phyloP scores from a whole-genome alignment of 2,113 vertebrate species.

The Crotalus tigris region DNA sequence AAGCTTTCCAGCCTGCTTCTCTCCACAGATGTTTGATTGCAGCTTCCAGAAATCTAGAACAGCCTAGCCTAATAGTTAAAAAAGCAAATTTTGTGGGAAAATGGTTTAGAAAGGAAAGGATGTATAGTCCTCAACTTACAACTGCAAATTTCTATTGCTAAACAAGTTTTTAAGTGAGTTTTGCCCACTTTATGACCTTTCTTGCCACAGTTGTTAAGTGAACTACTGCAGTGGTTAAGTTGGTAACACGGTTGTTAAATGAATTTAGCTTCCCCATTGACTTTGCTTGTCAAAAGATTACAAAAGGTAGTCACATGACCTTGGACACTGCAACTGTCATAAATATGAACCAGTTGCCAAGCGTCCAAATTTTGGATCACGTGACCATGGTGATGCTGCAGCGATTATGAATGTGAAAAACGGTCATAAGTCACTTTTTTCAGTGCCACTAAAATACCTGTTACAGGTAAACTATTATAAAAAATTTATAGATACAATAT shows the following conservation, averaged over 20 bases:
- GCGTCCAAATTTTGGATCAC: background rate
- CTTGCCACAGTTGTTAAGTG: background rate
- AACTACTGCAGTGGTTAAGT: background rate
- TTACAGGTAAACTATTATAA: background rate
- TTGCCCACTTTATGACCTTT: background rate
- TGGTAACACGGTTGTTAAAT: background rate
- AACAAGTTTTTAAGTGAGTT: background rate
- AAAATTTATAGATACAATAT: background rate
- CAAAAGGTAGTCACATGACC: too few relatives aligned
- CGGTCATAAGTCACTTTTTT: background rate
- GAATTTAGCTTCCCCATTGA: too few relatives aligned
- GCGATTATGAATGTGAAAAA: background rate
- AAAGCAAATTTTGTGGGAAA: background rate
- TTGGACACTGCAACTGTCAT: too few relatives aligned
- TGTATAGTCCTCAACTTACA: background rate
- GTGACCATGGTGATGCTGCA: background rate
- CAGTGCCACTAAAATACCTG: background rate
- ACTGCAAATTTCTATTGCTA: background rate
- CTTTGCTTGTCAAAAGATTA: too few relatives aligned
- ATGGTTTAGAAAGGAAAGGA: background rate
- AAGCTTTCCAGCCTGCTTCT: background rate
- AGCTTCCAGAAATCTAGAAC: background rate
- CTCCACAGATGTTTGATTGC: background rate
- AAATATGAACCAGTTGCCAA: background rate
- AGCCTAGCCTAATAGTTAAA: background rate